Base-by-base conservation (phyloP, 2,888 invertebrate species). In the Lampropteryx suffumata region DNA sequence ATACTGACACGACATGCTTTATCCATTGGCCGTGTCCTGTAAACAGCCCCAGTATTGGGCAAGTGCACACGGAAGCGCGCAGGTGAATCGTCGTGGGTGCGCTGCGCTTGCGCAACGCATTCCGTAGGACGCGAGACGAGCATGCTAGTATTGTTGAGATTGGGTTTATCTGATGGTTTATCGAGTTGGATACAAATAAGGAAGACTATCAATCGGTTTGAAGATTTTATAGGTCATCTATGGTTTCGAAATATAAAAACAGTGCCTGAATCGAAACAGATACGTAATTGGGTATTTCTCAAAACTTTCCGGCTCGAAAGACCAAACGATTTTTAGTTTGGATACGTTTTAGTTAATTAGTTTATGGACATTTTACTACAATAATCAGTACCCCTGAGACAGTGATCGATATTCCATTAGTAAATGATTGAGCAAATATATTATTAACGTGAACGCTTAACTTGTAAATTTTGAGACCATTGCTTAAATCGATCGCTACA, bases 1-100 rank as follows among this genome's bases (percentile, higher is more conserved):
- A 34, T 17, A 34, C 24, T 21, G 17, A 28, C 32, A 40, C 24
- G 26, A 46, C 47, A 46, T 14, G 46, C n/a, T 37, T 46, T 29
- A 32, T 32, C 41, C 45, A 46, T 46, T 37, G 24, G 35, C 35
- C 35, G 50, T 13, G 27, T 26, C 24, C 30, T 55, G 48, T 49
- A 53, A 53, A 53, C 35, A 48, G 32, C 13, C 30, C 33, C 27
- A 35, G 46, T 34, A 21, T 55, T 49, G 44, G 49, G 54, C 45
- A 55, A 55, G 54, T 43, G 47, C 53, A 55, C 36, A 53, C 53
- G 55, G 55, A 58, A 52, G 51, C 54, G 52, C 50, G 46, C 55
- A 58, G 53, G 53, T 50, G 58, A 52, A 24, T 44, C 43, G 48
- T 50, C 43, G 48, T 53, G 48, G 55, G 50, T 45, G 55, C 46